Percentiles rank a stretch among this genome's conserved stretches.
phyloP scores from a whole-genome alignment of 2,113 vertebrate species.

The Indicator maculatus region DNA sequence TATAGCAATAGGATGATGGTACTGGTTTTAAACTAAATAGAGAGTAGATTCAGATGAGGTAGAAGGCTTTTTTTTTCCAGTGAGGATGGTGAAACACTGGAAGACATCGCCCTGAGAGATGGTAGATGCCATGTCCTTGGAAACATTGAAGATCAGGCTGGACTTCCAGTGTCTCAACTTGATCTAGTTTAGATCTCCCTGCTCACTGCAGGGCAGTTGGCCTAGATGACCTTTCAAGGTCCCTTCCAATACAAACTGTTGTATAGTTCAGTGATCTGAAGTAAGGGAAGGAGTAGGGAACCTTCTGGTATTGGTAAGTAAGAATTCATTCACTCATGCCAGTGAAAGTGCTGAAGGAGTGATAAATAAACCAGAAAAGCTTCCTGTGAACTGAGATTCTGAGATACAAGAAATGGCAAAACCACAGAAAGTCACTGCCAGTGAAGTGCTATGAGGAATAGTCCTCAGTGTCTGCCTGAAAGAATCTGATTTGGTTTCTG shows the following conservation, averaged over 20 bases:
- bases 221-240: neutral
- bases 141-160: neutral
- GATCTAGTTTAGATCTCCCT: neutral
- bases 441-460: neutral
- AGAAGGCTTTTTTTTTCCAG: too few species aligned
- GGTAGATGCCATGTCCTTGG: neutral
- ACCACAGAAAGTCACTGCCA: neutral
- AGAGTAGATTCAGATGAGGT: neutral
- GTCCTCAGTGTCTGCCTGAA: neutral
- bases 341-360: neutral
- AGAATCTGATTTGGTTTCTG: conserved; percentile 19
- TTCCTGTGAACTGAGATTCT: neutral
- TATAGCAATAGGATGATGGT: accelerated
- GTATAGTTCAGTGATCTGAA: neutral
- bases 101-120: neutral
- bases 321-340: neutral
- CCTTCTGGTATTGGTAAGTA: neutral
- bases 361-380: neutral
- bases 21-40: neutral
- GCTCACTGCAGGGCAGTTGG: neutral
- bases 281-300: neutral
- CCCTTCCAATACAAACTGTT: neutral
- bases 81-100: neutral
- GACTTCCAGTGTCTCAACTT: neutral
- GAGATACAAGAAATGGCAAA: neutral